Base-by-base conservation (phyloP, 2,113 vertebrate genomes). In the Probosciger aterrimus region DNA sequence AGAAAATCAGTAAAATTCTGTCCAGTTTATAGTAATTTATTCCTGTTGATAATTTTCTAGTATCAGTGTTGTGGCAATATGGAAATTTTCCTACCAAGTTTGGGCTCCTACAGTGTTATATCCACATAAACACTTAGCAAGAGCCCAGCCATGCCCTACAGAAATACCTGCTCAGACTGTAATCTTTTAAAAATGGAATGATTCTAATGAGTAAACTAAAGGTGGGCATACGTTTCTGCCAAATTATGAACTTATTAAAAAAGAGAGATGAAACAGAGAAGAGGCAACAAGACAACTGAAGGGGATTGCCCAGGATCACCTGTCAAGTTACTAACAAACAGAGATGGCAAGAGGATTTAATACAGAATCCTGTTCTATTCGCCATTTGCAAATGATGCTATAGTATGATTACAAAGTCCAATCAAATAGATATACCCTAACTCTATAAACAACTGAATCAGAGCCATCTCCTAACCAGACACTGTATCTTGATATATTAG, bases 201-300 rank as follows among this genome's bases (percentile, higher is more conserved):
- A 33, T 2, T 70, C n/a, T 23, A 60, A 67, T 18, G 8, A 83
- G 19, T 63, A 88, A 74, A 77, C 8, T 69, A 70, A 67, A 44
- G 0, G 0, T 35, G 12, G 7, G 6, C 33, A 41, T 47, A 25
- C 0, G 0, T 68, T 93, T 94, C 28, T 82, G 17, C 14, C 63
- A 49, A 86, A 79, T 79, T 71, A 60, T 1, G 2, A 27, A 47
- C 27, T 92, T 81, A 55, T 67, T 44, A 52, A 19, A 44, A 6
- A 57, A 74, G 13, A 63, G 5, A 64, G 18, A 27, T 18, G 67
- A 84, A 70, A 63, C 14, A 33, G n/a, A n/a, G n/a, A 6, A 63
- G 70, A 46, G 59, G 15, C 41, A 62, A 39, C 17, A 73, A 69
- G 16, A 39, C 5, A 75, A 33, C 6, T 43, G 14, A 41, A 44